Base-by-base conservation (phyloP, 2,888 invertebrate genomes). In the Eubasilissa splendida region DNA sequence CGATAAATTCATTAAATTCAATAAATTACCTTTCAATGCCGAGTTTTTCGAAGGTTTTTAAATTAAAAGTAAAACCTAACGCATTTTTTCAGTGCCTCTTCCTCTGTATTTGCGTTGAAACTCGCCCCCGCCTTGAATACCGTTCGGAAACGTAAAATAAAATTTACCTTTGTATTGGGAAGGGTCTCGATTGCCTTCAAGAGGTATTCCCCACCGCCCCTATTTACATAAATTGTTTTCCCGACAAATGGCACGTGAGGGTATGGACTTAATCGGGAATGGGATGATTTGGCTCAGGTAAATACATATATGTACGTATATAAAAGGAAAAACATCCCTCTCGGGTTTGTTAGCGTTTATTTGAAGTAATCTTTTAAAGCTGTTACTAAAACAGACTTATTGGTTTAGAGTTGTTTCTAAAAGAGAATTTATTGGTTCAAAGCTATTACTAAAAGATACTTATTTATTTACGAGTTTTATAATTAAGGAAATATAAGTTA, bases 221-320 rank as follows among this genome's bases (percentile, higher is more conserved):
- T 70, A 70, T 70, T 70, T 70, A 70, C 70, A 70, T 70, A 70
- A 70, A 70, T 70, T 70, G 70, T 70, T 70, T 70, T 53, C 33
- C 70, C 70, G 70, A 70, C 70, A 70, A 70, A 70, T 70, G 70
- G 70, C 53, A 53, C 70, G 70, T 70, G 70, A 70, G 70, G 31
- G 70, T 54, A 54, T 33, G 70, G 70, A 70, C 70, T 70, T 70
- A 70, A 70, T 70, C 70, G 70, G 52, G 53, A 68, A 68, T 53
- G 53, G 70, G 54, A 12, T 70, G 70, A 14, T 70, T 68, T 66
- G 33, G n/a, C 70, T 10, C 52, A 70, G 70, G 70, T 70, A 54
- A 70, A 70, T 70, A 14, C 53, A 53, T 54, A 42, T 42, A 42
- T 42, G 42, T 7, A 42, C 4, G 42, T 42, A 42, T 7, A 42